Conservation (phyloP, 2,797 vertebrate genomes). For the Vireo griseus region DNA sequence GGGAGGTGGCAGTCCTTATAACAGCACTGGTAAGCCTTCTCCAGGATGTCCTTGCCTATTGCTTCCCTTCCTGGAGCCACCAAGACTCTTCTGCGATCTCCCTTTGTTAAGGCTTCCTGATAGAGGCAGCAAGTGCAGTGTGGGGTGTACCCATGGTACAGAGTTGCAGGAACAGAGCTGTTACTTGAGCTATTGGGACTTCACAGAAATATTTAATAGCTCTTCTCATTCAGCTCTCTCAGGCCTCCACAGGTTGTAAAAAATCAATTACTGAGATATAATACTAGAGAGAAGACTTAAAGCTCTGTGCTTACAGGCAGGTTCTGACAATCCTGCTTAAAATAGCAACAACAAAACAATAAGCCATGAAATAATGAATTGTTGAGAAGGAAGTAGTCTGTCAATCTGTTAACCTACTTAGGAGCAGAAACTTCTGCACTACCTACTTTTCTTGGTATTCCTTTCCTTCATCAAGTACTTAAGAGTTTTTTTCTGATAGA, state of each 20-base stretch:
- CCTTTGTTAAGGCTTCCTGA: not conserved
- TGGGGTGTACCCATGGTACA: not conserved
- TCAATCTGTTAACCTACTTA: slow-evolving; percentile 70
- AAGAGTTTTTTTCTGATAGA: not conserved
- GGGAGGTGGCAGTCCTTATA: not conserved
- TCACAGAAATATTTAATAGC: not conserved
- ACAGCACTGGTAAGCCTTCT: not conserved
- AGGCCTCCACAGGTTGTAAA: not conserved
- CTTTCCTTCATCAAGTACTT: slow-evolving; percentile 9
- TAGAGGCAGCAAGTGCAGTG: not conserved
- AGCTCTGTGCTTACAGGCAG: not conserved
- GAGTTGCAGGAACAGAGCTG: not conserved
- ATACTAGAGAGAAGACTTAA: not conserved
- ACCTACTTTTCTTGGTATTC: slow-evolving; percentile 15
- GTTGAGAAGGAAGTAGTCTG: slow-evolving; percentile 75
- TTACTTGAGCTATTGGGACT: not conserved
- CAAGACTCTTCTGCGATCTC: not conserved
- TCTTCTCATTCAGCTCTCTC: not conserved
- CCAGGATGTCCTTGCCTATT: not conserved
- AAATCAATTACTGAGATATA: slow-evolving; percentile 37
- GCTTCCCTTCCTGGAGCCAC: not conserved
- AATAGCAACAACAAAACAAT: slow-evolving; percentile 71
- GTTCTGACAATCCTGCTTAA: slow-evolving; percentile 54
- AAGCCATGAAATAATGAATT: slow-evolving; percentile 72
- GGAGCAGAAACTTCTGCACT: slow-evolving; percentile 47